phyloP scores from a whole-genome alignment of 2,797 vertebrate species.

The Rhinella marina region DNA sequence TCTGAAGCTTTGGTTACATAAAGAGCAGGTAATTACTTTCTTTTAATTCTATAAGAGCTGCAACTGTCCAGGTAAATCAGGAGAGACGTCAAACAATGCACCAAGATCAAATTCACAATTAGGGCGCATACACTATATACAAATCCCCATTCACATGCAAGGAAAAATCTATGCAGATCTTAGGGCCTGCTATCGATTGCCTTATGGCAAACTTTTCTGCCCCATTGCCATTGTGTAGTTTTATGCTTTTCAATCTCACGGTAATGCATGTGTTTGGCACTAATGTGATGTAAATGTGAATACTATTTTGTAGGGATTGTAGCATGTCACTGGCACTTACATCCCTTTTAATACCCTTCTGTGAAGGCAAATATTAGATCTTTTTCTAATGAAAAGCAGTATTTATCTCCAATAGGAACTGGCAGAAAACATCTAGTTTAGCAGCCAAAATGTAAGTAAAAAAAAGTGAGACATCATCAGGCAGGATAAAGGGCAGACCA shows the following conservation, averaged over 20 bases:
- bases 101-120: background rate
- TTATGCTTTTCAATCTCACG: background rate
- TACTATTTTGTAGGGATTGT: background rate
- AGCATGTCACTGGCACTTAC: background rate
- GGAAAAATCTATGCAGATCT: no score
- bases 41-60: background rate
- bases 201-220: no score
- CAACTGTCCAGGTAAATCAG: background rate
- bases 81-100: background rate
- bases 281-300: background rate
- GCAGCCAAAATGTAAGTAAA: background rate
- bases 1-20: no score
- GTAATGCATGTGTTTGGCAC: background rate
- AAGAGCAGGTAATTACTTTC: no score
- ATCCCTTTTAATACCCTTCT: no score
- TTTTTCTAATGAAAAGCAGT: background rate
- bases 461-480: background rate
- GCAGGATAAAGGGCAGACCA: background rate
- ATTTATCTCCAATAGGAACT: background rate
- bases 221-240: no score
- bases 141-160: no score
- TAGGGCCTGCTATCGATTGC: no score
- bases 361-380: background rate
- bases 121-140: background rate
- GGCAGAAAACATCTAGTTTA: background rate